Conservation (phyloP, 2,797 vertebrate genomes). For the Eurystomus glaucurus region DNA sequence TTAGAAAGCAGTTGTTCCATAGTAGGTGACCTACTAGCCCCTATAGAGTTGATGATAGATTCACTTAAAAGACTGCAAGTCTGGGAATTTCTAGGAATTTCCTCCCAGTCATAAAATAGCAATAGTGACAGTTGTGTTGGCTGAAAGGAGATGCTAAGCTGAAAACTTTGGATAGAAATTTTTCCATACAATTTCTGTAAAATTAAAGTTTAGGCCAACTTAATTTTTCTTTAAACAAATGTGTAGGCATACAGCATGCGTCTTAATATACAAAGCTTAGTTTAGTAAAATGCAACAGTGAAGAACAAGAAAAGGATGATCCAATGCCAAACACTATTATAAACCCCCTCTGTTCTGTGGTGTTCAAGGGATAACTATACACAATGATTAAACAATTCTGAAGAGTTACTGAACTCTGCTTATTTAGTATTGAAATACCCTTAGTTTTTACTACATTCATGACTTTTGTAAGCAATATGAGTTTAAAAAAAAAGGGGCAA, state of each 20-base stretch:
- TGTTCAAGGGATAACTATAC: not conserved
- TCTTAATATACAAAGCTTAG: not conserved
- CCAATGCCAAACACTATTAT: not conserved
- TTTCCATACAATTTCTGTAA: not conserved
- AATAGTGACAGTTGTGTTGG: not conserved
- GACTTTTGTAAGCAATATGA: not conserved
- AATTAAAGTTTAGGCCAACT: not conserved
- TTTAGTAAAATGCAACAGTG: not conserved
- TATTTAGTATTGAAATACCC: not conserved
- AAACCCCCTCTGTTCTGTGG: not conserved
- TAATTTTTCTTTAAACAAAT: not conserved
- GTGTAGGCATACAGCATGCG: not conserved
- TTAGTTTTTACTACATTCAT: not conserved
- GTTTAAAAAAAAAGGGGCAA: not conserved
- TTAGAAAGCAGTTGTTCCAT: fast-evolving
- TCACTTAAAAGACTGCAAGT: not conserved
- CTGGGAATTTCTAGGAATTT: not conserved
- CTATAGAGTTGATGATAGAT: fast-evolving
- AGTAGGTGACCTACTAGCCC: not conserved
- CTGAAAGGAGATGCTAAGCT: not conserved
- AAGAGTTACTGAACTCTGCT: not conserved
- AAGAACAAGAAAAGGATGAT: not conserved
- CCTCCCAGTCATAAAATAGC: not conserved
- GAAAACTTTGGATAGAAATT: not conserved
- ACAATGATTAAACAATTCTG: not conserved